Percentiles rank a stretch among this genome's conserved stretches.
Evolutionary conservation across 2,797 vertebrate species (phyloP).

Genomic region (Enteromius mattozi): DNA sequence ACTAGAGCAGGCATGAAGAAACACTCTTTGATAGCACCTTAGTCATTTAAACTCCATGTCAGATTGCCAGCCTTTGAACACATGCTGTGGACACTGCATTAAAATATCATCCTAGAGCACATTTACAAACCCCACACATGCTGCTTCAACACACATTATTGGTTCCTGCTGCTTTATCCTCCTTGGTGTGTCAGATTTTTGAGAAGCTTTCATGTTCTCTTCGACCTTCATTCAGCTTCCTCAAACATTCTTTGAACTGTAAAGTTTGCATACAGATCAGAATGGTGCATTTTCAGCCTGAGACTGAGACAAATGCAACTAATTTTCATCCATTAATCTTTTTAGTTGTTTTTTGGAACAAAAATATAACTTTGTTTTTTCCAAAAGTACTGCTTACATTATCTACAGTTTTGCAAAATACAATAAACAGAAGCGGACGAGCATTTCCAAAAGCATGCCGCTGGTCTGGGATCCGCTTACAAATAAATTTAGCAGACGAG

Average conservation of each 20-base stretch:
- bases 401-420: conserved; percentile 66
- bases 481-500: conserved; percentile 23
- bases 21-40: conserved; percentile 40
- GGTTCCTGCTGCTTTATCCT: conserved; percentile 5
- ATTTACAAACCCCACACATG: conserved; percentile 30
- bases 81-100: conserved; percentile 33
- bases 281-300: conserved; percentile 34
- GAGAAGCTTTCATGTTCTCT: conserved; percentile 17
- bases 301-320: conserved; percentile 43
- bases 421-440: conserved; percentile 55
- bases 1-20: conserved; percentile 40
- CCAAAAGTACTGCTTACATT: conserved; percentile 66
- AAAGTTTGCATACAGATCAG: conserved; percentile 26
- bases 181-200: background rate
- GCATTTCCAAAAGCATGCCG: conserved; percentile 60
- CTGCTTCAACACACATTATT: conserved; percentile 26
- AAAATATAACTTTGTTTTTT: conserved; percentile 65
- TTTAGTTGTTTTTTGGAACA: conserved; percentile 59
- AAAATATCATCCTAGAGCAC: conserved; percentile 18
- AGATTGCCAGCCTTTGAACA: conserved; percentile 12
- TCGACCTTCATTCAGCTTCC: conserved; percentile 4
- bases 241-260: conserved; percentile 14
- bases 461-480: conserved; percentile 35
- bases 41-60: conserved; percentile 13
- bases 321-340: conserved; percentile 46